Conservation (phyloP, 2,113 vertebrate genomes). For the Hypomesus transpacificus region DNA sequence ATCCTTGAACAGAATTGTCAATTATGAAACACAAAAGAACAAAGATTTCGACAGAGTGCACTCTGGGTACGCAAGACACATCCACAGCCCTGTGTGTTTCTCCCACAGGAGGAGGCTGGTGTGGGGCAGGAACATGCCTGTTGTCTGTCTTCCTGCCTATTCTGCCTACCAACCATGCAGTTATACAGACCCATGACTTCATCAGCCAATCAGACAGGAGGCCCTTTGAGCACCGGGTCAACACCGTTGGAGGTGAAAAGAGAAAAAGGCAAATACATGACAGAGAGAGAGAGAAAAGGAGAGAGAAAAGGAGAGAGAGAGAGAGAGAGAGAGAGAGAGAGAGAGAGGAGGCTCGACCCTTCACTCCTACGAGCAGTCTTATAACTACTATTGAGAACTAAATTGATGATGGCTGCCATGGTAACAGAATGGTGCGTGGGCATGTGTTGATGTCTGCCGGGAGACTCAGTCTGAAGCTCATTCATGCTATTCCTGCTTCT, state of each 20-base stretch:
- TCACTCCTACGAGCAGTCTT: slow-evolving; percentile 21
- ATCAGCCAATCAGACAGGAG: slow-evolving; percentile 40
- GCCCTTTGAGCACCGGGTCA: slow-evolving; percentile 15
- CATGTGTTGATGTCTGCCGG: slow-evolving; percentile 24
- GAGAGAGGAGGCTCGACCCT: slow-evolving; percentile 20
- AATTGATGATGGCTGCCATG: slow-evolving; percentile 50
- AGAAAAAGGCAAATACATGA: not conserved
- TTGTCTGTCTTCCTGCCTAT: not conserved
- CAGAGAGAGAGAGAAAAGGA: not conserved
- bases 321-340: not conserved
- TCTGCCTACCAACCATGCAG: slow-evolving; percentile 47
- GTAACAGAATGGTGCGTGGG: slow-evolving; percentile 37
- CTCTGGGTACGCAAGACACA: not conserved
- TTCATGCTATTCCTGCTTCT: no score
- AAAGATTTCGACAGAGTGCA: not conserved
- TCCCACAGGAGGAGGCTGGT: not conserved
- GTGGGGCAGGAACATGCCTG: not conserved
- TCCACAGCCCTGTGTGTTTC: not conserved
- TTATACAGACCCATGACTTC: slow-evolving; percentile 30
- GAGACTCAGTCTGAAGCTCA: slow-evolving; percentile 8
- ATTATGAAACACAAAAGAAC: not conserved
- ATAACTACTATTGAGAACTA: slow-evolving; percentile 30
- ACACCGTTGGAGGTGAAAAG: not conserved
- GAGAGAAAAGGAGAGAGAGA: not conserved
- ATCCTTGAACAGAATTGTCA: not conserved